Conservation (phyloP, 2,797 vertebrate genomes). For the Semotilus atromaculatus region DNA sequence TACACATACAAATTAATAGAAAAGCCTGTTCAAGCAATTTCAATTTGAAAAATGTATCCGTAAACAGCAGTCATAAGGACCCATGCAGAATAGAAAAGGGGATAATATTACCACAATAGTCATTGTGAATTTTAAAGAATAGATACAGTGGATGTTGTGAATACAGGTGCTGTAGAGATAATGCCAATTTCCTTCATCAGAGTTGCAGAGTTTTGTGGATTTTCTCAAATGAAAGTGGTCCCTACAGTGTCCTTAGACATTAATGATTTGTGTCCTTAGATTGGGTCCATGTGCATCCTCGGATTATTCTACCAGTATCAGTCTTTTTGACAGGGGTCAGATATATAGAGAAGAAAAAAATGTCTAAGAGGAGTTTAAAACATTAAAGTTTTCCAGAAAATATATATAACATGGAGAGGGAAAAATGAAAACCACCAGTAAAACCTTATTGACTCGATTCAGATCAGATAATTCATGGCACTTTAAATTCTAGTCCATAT, state of each 20-base stretch:
- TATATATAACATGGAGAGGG: no score
- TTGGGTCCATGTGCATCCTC: no score
- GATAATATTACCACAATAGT: background rate
- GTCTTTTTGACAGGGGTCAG: no score
- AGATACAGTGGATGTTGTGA: background rate
- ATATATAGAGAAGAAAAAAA: no score
- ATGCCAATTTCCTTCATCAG: background rate
- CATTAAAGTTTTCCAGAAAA: no score
- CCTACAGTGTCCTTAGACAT: background rate
- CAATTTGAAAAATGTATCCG: background rate
- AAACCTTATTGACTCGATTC: no score
- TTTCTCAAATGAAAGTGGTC: background rate
- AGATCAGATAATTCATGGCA: no score
- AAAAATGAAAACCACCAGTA: no score
- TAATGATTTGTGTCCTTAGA: background rate
- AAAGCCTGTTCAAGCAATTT: slow-evolving; percentile 16
- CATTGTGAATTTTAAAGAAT: slow-evolving; percentile 4
- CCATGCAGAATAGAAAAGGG: slow-evolving; percentile 4
- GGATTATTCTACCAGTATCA: no score
- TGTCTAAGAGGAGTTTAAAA: no score
- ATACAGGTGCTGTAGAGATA: background rate
- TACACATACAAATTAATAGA: background rate
- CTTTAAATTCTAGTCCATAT: no score
- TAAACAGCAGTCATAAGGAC: background rate
- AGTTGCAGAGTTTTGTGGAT: no score